phyloP scores from a whole-genome alignment of 30 jellyfish, hydroid and myxozoan species.

The Catostylus mosaicus region DNA sequence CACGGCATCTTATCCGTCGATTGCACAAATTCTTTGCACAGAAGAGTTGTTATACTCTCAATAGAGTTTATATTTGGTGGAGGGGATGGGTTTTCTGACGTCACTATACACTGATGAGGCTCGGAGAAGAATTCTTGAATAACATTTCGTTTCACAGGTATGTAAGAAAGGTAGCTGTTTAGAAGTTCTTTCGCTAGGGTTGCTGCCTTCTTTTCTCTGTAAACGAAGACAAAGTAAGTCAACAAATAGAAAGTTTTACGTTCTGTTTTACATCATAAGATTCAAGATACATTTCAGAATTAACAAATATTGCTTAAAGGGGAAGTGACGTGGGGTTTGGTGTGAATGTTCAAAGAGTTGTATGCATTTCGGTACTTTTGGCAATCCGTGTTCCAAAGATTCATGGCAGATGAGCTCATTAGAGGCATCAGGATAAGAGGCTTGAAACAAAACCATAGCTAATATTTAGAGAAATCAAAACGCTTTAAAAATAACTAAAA shows the following conservation, averaged over 20 bases:
- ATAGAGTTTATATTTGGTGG: background rate
- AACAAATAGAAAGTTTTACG: background rate
- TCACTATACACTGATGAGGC: slow-evolving; percentile 10
- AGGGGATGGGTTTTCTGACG: slow-evolving; percentile 1
- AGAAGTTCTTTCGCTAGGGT: background rate
- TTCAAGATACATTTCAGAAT: too few species aligned
- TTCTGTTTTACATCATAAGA: background rate
- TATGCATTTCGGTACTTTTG: too few species aligned
- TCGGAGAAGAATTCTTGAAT: slow-evolving; percentile 8
- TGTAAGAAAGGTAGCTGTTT: background rate
- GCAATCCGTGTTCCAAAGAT: too few species aligned
- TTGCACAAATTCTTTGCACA: background rate
- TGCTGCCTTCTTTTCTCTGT: background rate
- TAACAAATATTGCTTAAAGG: too few species aligned
- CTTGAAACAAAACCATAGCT: too few species aligned
- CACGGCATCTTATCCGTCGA: background rate
- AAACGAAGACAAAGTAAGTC: background rate
- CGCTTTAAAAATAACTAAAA: too few species aligned
- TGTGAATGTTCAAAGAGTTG: too few species aligned
- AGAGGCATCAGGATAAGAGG: too few species aligned
- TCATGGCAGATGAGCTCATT: too few species aligned
- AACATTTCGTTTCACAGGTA: background rate
- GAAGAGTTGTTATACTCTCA: background rate
- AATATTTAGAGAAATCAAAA: too few species aligned
- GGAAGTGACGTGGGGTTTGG: too few species aligned